phyloP scores from a whole-genome alignment of 2,113 vertebrate genomes.

The Cynopterus brachyotis region DNA sequence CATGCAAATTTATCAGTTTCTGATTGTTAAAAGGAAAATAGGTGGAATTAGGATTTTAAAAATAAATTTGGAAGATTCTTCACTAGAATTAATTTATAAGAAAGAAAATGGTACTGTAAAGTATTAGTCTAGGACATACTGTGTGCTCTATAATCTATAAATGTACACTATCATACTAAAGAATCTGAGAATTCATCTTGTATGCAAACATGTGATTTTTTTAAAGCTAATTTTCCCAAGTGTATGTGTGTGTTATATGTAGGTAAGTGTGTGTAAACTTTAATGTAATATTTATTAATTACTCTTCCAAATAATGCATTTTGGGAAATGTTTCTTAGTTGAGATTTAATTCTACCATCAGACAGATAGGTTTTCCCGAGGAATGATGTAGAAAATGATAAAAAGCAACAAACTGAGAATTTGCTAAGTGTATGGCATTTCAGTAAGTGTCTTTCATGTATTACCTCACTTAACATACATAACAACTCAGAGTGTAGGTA shows the following conservation, averaged over 20 bases:
- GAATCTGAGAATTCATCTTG: not conserved
- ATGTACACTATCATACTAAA: not conserved
- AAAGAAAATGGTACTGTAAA: not conserved
- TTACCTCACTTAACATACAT: not conserved
- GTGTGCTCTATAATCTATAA: not conserved
- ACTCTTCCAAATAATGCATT: not conserved
- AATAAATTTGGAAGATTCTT: not conserved
- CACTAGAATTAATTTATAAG: not conserved
- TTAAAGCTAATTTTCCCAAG: not conserved
- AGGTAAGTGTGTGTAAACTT: not conserved
- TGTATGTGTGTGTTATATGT: not conserved
- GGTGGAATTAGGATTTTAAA: not conserved
- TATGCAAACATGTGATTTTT: not conserved
- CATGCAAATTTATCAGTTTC: not conserved
- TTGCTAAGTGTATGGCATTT: not conserved
- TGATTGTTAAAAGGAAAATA: not conserved
- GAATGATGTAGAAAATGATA: not conserved
- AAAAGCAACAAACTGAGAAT: not conserved
- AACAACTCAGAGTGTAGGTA: not conserved
- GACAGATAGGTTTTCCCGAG: not conserved
- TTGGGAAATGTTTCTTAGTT: not conserved
- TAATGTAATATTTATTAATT: not conserved
- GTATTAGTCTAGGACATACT: not conserved
- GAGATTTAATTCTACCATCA: not conserved
- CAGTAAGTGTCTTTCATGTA: not conserved